phyloP scores from a whole-genome alignment of 2,797 vertebrate genomes.

The Molossus alvarezi region DNA sequence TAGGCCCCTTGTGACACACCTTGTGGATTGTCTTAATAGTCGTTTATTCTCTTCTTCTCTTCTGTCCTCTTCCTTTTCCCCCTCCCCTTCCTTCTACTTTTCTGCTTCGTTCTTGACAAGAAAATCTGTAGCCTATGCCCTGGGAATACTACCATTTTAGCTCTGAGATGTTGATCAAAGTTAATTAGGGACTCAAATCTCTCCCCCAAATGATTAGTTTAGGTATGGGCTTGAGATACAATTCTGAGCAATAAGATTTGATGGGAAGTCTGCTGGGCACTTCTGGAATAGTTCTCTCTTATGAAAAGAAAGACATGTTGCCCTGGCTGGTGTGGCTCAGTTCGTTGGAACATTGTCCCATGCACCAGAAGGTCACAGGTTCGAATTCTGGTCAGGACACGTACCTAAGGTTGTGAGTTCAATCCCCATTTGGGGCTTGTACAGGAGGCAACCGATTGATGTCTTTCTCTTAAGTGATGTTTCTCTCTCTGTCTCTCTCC shows the following conservation, averaged over 20 bases:
- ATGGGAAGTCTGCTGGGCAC: neutral
- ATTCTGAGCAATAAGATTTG: neutral
- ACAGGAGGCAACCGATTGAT: too few relatives aligned
- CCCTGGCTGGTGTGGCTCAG: too few relatives aligned
- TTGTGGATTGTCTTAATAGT: neutral
- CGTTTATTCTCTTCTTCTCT: neutral
- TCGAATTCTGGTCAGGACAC: too few relatives aligned
- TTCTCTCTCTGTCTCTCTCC: too few relatives aligned
- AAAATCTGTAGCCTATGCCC: neutral
- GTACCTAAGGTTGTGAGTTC: too few relatives aligned
- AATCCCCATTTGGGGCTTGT: too few relatives aligned
- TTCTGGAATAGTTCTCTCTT: neutral
- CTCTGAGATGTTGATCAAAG: neutral
- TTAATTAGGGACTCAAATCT: conserved; percentile 9
- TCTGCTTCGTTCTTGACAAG: conserved; percentile 15
- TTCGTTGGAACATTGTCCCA: too few relatives aligned
- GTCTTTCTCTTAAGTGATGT: too few relatives aligned
- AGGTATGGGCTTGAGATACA: neutral
- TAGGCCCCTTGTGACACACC: neutral
- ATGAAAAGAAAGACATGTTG: conserved; percentile 30
- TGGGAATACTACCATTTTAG: neutral
- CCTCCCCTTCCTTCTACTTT: neutral
- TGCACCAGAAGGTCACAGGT: too few relatives aligned
- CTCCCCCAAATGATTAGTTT: neutral
- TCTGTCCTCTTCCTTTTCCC: neutral